These are phyloP conservation scores for Aphaenogaster ashmeadi DNA, from an alignment of 1,140 invertebrate genomes.

Conservation along the genomic window DNA sequence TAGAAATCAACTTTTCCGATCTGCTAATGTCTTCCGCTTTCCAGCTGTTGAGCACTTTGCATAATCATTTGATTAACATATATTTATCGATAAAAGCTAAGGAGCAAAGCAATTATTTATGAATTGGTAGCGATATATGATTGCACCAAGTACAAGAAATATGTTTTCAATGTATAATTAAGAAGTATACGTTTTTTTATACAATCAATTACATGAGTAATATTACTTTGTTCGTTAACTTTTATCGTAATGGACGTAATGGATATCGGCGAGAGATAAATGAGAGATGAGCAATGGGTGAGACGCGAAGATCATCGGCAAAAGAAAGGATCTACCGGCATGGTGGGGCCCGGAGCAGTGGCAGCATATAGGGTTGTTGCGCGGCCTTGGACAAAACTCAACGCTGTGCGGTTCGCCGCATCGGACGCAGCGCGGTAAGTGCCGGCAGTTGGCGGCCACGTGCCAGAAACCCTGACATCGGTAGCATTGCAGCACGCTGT, in stretches of 20 bases:
- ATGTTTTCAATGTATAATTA: neutral
- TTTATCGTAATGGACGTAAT: neutral
- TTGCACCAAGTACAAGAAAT: neutral
- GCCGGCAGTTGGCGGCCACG: conserved; percentile 87
- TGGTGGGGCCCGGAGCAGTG: conserved; percentile 88
- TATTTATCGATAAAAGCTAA: neutral
- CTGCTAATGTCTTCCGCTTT: neutral
- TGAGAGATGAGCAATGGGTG: neutral
- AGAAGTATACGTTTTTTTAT: neutral
- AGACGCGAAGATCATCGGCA: neutral
- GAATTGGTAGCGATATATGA: neutral
- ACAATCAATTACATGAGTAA: neutral
- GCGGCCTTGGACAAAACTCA: conserved; percentile 85
- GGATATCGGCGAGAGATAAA: neutral
- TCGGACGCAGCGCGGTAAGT: conserved; percentile 87
- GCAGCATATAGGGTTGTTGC: conserved; percentile 87
- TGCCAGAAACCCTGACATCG: conserved; percentile 89
- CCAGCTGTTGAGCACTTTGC: neutral
- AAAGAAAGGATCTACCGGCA: conserved; percentile 81
- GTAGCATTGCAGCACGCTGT: conserved; percentile 86
- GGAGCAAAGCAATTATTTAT: neutral
- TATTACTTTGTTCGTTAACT: neutral
- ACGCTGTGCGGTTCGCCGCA: conserved; percentile 87
- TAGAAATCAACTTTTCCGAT: conserved; percentile 4
- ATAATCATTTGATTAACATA: conserved; percentile 1